A percentile compares a stretch with the other conserved stretches of the same genome.
phyloP scores from a whole-genome alignment of 2,888 invertebrate species.

The Selenia dentaria region DNA sequence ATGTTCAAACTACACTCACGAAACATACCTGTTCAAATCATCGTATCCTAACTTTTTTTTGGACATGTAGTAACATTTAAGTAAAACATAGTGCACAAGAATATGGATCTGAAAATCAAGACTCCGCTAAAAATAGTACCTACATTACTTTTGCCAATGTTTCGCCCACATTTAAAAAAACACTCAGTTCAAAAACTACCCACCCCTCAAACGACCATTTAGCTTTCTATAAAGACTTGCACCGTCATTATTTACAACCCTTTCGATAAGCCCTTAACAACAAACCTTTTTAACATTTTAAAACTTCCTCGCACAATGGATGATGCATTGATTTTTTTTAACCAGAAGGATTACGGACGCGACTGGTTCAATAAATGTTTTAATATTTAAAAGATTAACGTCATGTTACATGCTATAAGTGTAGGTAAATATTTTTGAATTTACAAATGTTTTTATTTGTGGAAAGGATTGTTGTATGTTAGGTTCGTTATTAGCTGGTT shows the following conservation, averaged over 20 bases:
- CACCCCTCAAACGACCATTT: conserved; percentile 58
- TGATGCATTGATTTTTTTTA: conserved; percentile 70
- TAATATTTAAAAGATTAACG: conserved; percentile 83
- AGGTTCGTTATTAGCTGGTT: background rate
- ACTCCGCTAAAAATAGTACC: too few relatives aligned
- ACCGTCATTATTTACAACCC: conserved; percentile 83
- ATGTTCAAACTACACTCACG: too few relatives aligned
- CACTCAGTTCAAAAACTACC: conserved; percentile 28
- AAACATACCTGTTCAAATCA: too few relatives aligned
- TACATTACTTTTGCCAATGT: too few relatives aligned
- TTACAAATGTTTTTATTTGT: conserved; percentile 61
- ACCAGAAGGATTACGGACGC: conserved; percentile 59
- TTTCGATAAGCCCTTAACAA: conserved; percentile 77
- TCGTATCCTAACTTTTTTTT: too few relatives aligned
- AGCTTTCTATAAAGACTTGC: conserved; percentile 76
- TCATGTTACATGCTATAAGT: conserved; percentile 61
- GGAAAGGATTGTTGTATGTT: conserved; percentile 40
- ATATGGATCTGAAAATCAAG: too few relatives aligned
- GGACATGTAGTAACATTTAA: too few relatives aligned
- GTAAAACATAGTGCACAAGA: too few relatives aligned
- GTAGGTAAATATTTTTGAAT: conserved; percentile 39
- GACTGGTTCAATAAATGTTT: conserved; percentile 75
- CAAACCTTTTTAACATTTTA: conserved; percentile 83
- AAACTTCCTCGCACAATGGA: conserved; percentile 72
- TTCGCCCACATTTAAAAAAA: conserved; percentile 28